Evolutionary conservation across 1,140 invertebrate genomes (phyloP).

Genomic region (Nebria ingens): DNA sequence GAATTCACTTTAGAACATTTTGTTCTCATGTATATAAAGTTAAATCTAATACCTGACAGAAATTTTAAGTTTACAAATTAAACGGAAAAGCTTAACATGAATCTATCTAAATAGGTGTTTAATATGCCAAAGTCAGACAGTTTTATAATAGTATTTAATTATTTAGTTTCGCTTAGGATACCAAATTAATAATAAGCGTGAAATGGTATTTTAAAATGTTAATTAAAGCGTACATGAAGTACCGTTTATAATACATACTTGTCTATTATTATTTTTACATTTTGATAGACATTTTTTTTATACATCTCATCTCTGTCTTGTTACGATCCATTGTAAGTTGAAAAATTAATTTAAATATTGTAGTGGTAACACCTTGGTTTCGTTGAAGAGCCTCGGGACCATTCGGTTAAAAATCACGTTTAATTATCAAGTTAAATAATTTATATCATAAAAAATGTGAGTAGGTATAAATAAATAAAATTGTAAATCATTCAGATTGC

Average conservation of each 20-base stretch:
- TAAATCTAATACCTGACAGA: too few species aligned
- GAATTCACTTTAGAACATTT: too few species aligned
- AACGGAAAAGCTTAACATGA: too few species aligned
- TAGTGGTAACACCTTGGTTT: not conserved
- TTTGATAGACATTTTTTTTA: not conserved
- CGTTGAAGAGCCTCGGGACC: not conserved
- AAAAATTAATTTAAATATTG: not conserved
- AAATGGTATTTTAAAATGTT: not conserved
- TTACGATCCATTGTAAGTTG: not conserved
- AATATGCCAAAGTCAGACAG: too few species aligned
- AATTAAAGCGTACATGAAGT: not conserved
- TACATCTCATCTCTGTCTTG: not conserved
- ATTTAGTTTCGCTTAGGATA: constrained; percentile 1
- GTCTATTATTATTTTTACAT: not conserved
- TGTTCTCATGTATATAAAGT: too few species aligned
- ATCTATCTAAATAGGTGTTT: too few species aligned
- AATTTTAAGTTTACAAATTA: too few species aligned
- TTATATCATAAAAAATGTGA: too few species aligned
- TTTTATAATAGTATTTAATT: too few species aligned
- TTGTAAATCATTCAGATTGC: too few species aligned
- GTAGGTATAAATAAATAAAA: too few species aligned
- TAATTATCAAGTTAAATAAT: too few species aligned
- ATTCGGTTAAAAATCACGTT: not conserved
- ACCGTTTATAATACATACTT: not conserved
- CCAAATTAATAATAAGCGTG: not conserved